These are phyloP conservation scores for Oreochromis niloticus DNA, from an alignment of 2,113 vertebrate genomes.

Conservation along the genomic window DNA sequence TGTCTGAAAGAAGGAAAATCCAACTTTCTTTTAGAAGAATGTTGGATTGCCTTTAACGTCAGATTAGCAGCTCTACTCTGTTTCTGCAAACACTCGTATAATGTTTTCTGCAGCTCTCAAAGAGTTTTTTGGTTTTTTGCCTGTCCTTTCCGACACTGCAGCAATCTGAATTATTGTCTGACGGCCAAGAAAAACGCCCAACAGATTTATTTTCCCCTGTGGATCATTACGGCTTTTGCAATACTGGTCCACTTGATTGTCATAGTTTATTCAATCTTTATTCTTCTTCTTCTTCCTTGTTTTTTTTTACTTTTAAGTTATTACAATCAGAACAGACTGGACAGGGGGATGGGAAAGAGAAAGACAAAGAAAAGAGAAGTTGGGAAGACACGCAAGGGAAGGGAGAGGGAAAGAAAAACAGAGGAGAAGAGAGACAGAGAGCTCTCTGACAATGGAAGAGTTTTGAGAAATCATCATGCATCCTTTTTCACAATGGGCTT, in stretches of 20 bases:
- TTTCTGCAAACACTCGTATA: neutral
- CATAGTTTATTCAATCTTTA: neutral
- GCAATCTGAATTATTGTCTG: accelerated
- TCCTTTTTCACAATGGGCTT: neutral
- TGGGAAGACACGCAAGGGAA: neutral
- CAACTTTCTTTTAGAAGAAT: neutral
- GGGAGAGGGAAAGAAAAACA: neutral
- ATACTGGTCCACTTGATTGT: neutral
- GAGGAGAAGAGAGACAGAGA: neutral
- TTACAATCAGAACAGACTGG: neutral
- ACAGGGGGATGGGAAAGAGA: neutral
- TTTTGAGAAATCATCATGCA: neutral
- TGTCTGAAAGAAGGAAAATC: neutral
- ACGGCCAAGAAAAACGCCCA: neutral
- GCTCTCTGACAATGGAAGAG: neutral
- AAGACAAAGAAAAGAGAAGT: neutral
- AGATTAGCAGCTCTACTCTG: no score
- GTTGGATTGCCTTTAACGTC: neutral
- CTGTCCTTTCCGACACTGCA: neutral
- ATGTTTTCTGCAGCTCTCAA: neutral
- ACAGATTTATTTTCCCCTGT: neutral
- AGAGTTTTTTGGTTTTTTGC: neutral
- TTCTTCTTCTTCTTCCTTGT: neutral
- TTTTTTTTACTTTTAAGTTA: neutral
- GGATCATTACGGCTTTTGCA: neutral